Base-by-base conservation (phyloP, 2,888 invertebrate species). In the Shargacucullia verbasci region DNA sequence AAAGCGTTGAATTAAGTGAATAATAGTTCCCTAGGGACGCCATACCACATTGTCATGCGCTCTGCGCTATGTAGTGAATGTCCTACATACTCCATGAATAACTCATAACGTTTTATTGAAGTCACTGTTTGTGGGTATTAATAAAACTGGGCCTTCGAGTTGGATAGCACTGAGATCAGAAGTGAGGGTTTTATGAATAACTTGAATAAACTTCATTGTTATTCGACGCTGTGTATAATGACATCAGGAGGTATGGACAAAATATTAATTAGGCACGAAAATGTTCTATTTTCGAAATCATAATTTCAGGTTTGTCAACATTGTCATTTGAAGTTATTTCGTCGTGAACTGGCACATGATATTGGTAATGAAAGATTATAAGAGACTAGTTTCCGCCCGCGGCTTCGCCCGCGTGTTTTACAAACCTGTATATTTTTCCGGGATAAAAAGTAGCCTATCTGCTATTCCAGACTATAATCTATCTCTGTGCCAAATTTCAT, bases 31-130 rank as follows among this genome's bases (percentile, higher is more conserved):
- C 57, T 62, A 31, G 57, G 58, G 75, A 55, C 54, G 64, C 57
- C 59, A 57, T 39, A 41, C 14, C 45, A 46, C 43, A 50, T 70
- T 72, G 70, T 71, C 57, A 71, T 70, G 63, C 59, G 39, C 33
- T 65, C 58, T 50, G 41, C 54, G 68, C 59, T 70, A 75, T 66
- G 58, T 45, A 47, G 55, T 70, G 79, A 79, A 79, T 80, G 79
- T 55, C 74, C 70, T 35, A 76, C 79, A 79, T 80, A 65, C 60
- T 45, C 60, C 56, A 46, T 74, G 81, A 74, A 77, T 74, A 77
- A 68, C 78, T 80, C 73, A 73, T 75, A 65, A 61, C 63, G 73
- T 69, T 78, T 76, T 80, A 80, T 80, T 80, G 55, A 70, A 69
- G 61, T 70, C 63, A 53, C 49, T 45, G 60, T 62, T 70, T 67